Percentiles rank a stretch among this genome's conserved stretches.
Conservation (phyloP, 2,113 vertebrate genomes). For the Elaphurus davidianus region DNA sequence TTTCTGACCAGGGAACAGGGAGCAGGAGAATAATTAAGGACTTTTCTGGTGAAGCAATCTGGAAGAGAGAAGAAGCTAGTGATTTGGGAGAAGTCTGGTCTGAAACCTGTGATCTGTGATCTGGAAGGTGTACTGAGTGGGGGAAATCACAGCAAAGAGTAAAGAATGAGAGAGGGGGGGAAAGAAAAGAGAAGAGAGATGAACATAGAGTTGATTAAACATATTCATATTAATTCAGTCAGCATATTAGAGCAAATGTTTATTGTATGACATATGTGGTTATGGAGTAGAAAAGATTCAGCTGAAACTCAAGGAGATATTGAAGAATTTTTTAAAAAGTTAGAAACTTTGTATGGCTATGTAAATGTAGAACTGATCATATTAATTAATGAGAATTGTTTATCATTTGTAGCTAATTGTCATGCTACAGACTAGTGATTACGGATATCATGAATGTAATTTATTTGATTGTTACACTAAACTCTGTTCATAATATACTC, state of each 20-base stretch:
- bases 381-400: constrained; percentile 19
- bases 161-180: background rate
- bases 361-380: background rate
- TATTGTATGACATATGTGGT: background rate
- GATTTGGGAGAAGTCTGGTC: background rate
- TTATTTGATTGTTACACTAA: background rate
- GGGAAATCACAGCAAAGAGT: background rate
- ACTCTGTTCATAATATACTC: background rate
- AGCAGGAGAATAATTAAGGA: background rate
- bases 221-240: background rate
- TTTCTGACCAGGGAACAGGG: background rate
- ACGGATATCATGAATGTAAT: background rate
- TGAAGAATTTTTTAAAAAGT: background rate
- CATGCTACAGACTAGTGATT: background rate
- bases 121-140: background rate
- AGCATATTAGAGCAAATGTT: background rate
- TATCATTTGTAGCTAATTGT: background rate
- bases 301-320: background rate
- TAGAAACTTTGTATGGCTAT: background rate
- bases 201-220: background rate
- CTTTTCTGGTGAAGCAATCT: background rate
- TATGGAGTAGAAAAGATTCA: background rate
- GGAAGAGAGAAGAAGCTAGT: background rate
- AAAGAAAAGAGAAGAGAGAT: no score
- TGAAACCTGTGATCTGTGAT: background rate